Base-by-base conservation (phyloP, 2,888 invertebrate species). In the Caenorhabditis zanzibari region DNA sequence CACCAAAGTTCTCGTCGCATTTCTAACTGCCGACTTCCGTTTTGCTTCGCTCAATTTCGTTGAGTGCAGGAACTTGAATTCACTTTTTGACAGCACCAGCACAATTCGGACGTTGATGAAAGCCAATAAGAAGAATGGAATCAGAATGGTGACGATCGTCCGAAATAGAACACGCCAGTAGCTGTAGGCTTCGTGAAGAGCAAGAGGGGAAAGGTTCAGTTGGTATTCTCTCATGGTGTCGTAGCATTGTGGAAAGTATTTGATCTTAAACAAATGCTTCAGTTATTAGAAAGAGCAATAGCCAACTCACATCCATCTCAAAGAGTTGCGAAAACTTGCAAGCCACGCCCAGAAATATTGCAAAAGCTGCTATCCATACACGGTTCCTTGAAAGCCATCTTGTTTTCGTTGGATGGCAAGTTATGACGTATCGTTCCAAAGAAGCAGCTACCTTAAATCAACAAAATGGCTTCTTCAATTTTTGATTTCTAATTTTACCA, bases 51-150 rank as follows among this genome's bases (percentile, higher is more conserved):
- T 88, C 14, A 88, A 63, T 73, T 88, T 87, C 24, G 86, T 84
- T 10, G 83, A 84, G 49, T 81, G 82, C 22, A 88, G 73, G 56
- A 85, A 84, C 28, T 86, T 85, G 77, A 86, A 88, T 38, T 88
- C 87, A 49, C 71, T 85, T 72, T 79, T 73, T 32, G 76, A 83
- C 47, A 87, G 72, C 19, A 80, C 85, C 16, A 86, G 47, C 5
- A 91, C 90, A 24, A 91, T 90, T 35, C 86, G 85, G 26, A 87
- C 71, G 72, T 91, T 91, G 72, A 91, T 86, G 59, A 87, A 80
- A 2, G 85, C 82, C 16, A 91, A 79, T 9, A 90, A 56, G 72
- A 88, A 88, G 83, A 91, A 91, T 22, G 91, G 91, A 12, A 90
- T 68, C 12, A 90, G 81, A 26, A 91, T 88, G 10, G 91, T 91